phyloP scores from a whole-genome alignment of 2,888 invertebrate genomes.

The Allacma fusca region DNA sequence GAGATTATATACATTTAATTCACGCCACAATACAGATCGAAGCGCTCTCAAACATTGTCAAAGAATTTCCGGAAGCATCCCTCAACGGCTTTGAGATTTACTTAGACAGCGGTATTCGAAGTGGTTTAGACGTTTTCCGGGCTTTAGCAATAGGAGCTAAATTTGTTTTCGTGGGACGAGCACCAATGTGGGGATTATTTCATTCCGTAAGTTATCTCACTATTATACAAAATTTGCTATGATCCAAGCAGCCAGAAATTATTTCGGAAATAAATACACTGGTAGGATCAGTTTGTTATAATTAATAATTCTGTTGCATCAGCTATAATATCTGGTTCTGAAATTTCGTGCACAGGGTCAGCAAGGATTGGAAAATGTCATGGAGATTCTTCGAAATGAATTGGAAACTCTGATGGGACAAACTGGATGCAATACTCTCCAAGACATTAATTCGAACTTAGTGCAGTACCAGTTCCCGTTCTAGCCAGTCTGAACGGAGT shows the following conservation, averaged over 20 bases:
- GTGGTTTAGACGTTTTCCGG: conserved; percentile 88
- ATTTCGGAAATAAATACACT: too few relatives aligned
- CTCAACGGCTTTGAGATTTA: conserved; percentile 78
- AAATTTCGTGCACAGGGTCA: conserved; percentile 29
- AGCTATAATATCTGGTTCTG: not conserved
- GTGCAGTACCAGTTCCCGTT: not conserved
- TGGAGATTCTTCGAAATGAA: conserved; percentile 35
- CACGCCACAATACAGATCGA: conserved; percentile 72
- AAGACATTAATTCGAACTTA: not conserved
- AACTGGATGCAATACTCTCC: conserved; percentile 19
- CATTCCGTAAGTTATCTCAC: conserved; percentile 30
- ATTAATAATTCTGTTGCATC: not conserved
- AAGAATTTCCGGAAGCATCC: conserved; percentile 66
- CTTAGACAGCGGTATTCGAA: conserved; percentile 84
- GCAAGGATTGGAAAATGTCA: conserved; percentile 30
- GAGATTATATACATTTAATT: not conserved
- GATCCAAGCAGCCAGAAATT: too few relatives aligned
- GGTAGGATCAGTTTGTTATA: not conserved
- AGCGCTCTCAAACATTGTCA: conserved; percentile 79
- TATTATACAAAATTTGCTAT: not conserved
- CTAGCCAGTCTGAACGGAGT: too few relatives aligned
- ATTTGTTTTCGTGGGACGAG: conserved; percentile 70
- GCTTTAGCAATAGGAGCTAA: conserved; percentile 89
- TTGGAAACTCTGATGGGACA: conserved; percentile 27
- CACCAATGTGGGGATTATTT: conserved; percentile 33